phyloP scores from a whole-genome alignment of 2,797 vertebrate species.

The Phrynocephalus vlangalii region DNA sequence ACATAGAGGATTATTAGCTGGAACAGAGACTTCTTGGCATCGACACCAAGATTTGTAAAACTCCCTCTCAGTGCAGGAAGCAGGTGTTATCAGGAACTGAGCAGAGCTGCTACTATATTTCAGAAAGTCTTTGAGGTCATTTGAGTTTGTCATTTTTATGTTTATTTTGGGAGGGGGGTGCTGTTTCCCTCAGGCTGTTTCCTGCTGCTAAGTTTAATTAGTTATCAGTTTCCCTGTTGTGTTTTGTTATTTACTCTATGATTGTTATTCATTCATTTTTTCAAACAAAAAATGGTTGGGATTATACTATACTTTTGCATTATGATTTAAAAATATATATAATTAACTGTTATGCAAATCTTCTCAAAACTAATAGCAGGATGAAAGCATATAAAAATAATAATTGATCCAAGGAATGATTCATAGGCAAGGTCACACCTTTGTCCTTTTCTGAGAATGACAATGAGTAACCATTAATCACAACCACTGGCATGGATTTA shows the following conservation, averaged over 20 bases:
- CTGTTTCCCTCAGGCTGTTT: not conserved
- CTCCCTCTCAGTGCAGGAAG: not conserved
- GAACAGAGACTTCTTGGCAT: not conserved
- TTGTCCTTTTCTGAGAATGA: not conserved
- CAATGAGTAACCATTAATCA: not conserved
- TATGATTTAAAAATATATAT: not conserved
- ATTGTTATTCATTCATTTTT: not conserved
- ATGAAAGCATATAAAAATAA: no score
- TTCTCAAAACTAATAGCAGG: not conserved
- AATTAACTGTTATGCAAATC: not conserved
- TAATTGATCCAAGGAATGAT: not conserved
- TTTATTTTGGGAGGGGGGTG: not conserved
- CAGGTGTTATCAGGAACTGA: no score
- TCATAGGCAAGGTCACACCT: not conserved
- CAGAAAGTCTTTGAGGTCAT: not conserved
- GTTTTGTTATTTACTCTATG: not conserved
- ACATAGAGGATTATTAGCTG: not conserved
- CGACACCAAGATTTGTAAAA: not conserved
- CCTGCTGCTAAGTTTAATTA: constrained; percentile 7
- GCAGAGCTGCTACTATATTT: not conserved
- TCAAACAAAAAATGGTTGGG: not conserved
- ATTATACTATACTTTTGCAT: not conserved
- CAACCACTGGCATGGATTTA: not conserved
- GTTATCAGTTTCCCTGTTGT: not conserved
- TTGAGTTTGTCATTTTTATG: not conserved